These are phyloP conservation scores for Diplodus sargus DNA, from an alignment of 2,797 vertebrate genomes.

Conservation along the genomic window DNA sequence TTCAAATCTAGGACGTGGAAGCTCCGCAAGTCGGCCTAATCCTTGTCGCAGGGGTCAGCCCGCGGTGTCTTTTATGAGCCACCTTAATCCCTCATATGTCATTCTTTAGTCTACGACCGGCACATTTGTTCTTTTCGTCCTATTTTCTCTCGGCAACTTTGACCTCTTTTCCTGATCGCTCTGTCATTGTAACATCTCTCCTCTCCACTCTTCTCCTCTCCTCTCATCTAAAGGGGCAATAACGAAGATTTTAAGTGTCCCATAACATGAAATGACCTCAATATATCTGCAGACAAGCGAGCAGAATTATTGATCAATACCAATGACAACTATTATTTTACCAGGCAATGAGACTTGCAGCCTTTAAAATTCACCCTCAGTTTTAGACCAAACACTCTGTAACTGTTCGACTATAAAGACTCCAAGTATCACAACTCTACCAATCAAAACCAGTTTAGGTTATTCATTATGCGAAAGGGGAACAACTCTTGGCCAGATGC, in stretches of 20 bases:
- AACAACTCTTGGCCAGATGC: not conserved
- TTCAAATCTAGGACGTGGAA: constrained; percentile 40
- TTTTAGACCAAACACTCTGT: constrained; percentile 8
- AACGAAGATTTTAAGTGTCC: constrained; percentile 1
- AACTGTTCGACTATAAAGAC: constrained; percentile 10
- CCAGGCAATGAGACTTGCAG: not conserved
- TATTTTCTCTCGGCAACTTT: constrained; percentile 31
- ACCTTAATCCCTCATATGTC: constrained; percentile 55
- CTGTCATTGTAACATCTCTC: constrained; percentile 4
- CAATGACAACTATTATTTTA: constrained; percentile 47
- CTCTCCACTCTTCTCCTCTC: constrained; percentile 16
- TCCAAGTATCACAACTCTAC: not conserved
- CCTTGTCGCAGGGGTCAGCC: constrained; percentile 19
- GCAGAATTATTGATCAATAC: constrained; percentile 50
- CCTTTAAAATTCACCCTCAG: constrained; percentile 15
- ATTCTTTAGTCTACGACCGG: constrained; percentile 21
- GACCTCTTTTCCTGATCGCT: constrained; percentile 16
- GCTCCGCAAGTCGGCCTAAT: constrained; percentile 23
- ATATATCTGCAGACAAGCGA: constrained; percentile 30
- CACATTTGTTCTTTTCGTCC: constrained; percentile 50
- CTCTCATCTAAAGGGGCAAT: not conserved
- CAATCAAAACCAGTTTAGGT: not conserved
- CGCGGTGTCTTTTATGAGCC: constrained; percentile 27
- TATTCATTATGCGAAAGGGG: not conserved
- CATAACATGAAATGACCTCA: constrained; percentile 38